phyloP scores from a whole-genome alignment of 2,113 vertebrate species.

The Gobius niger region DNA sequence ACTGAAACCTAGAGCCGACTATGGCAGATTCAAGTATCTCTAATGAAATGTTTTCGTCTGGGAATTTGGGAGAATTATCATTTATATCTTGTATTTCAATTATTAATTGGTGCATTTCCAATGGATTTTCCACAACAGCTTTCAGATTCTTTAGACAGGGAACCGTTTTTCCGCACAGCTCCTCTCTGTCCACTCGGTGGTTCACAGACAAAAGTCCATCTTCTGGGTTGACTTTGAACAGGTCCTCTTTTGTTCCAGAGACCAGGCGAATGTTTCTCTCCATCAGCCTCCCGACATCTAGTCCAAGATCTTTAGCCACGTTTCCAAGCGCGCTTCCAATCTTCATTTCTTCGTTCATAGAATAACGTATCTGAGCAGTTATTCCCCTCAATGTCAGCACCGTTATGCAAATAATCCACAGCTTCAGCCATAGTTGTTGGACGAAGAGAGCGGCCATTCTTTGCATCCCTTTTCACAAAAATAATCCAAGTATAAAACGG shows the following conservation, averaged over 20 bases:
- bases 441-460: constrained; percentile 39
- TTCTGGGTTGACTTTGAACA: constrained; percentile 70
- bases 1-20: constrained; percentile 67
- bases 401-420: constrained; percentile 39
- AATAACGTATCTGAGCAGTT: constrained; percentile 70
- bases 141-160: constrained; percentile 69
- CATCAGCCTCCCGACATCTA: constrained; percentile 56
- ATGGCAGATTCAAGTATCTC: constrained; percentile 67
- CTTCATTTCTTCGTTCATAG: constrained; percentile 72
- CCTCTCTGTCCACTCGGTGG: constrained; percentile 73
- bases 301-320: constrained; percentile 75
- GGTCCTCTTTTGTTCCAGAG: constrained; percentile 71
- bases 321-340: constrained; percentile 66
- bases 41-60: constrained; percentile 55
- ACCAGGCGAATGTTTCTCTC: constrained; percentile 71
- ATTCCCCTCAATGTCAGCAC: constrained; percentile 47
- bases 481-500: neutral
- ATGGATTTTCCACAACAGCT: constrained; percentile 72
- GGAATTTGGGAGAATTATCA: constrained; percentile 71
- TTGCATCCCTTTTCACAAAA: constrained; percentile 12
- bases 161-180: constrained; percentile 65
- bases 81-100: constrained; percentile 74
- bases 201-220: constrained; percentile 70
- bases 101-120: constrained; percentile 74
- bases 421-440: constrained; percentile 29